Evolutionary conservation across 1,140 invertebrate species (phyloP), one percentile per base, ranked within the genome.

Genomic region (Cotesia vestalis): DNA sequence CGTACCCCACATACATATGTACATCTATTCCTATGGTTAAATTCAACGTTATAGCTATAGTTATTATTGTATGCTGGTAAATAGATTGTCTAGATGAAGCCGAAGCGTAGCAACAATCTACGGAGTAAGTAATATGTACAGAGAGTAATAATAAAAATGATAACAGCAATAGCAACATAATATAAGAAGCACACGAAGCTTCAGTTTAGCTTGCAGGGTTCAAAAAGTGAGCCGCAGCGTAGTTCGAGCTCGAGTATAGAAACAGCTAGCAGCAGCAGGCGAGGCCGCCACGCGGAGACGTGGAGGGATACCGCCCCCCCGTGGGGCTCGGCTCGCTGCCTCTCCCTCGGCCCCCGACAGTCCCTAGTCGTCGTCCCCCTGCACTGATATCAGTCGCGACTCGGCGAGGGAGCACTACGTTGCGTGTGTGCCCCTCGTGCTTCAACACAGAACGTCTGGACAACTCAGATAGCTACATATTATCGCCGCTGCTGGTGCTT

Each of bases 381-480:
- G 79, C 78, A 79, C 76, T 84, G 82, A 84, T 83, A 85, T 83
- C 83, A 83, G 81, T 84, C 84, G 81, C 78, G 78, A 80, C 79
- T 81, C 79, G 79, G 78, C 81, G 79, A 84, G 83, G 82, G 83
- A 84, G 84, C 79, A 80, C 78, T 76, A 83, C 76, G 75, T 20
- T 46, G 40, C 40, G 55, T 46, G 40, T 57, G 55, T 76, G 61
- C 75, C 69, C 71, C 75, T 71, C 53, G 53, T n/a, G 20, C 55
- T 73, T 64, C 40, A 8, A 66, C 20, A 52, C 40, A 46, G 27
- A 46, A 46, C 53, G 14, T 38, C 52, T 14, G 51, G 20, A 57
- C 51, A 36, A 57, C 51, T 51, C n/a, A 20, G 51, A 68, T 46
- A 6, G 40, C 40, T 46, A 46, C 40, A 46, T 46, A 46, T 46